Evolutionary conservation across 2,797 vertebrate genomes (phyloP).

Genomic region (Sciurus carolinensis): DNA sequence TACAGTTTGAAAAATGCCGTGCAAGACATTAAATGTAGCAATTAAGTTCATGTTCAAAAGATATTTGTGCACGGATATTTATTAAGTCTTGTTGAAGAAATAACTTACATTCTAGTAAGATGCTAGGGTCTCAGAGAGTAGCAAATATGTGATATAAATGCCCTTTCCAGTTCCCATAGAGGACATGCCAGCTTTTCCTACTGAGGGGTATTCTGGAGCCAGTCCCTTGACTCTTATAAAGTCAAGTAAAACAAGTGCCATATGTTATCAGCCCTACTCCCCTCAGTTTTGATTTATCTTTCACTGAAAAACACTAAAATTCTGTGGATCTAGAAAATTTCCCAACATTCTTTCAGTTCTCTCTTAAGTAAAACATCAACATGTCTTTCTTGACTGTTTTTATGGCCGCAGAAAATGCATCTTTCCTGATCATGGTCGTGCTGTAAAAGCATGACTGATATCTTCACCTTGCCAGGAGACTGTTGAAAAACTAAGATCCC

Average conservation of each 20-base stretch:
- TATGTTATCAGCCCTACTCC: neutral
- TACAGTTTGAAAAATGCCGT: slow-evolving; percentile 67
- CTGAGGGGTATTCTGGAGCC: neutral
- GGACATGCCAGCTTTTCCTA: neutral
- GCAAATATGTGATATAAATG: neutral
- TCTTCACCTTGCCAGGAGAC: neutral
- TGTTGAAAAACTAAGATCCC: slow-evolving; percentile 1
- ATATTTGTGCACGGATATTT: slow-evolving; percentile 35
- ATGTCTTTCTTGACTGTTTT: slow-evolving; percentile 41
- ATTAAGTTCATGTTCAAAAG: neutral
- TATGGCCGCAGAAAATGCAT: neutral
- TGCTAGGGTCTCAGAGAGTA: neutral
- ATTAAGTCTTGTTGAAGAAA: slow-evolving; percentile 63
- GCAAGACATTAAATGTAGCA: slow-evolving; percentile 62
- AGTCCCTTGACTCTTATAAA: neutral
- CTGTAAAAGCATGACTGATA: neutral
- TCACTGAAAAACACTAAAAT: slow-evolving; percentile 68
- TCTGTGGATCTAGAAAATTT: slow-evolving; percentile 55
- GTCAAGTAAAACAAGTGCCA: neutral
- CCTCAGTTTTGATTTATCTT: slow-evolving; percentile 42
- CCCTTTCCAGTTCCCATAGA: neutral
- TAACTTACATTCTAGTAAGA: slow-evolving; percentile 50
- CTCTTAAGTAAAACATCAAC: slow-evolving; percentile 63
- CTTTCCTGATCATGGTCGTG: neutral
- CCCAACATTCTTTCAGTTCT: slow-evolving; percentile 72